Evolutionary conservation across 2,113 vertebrate species (phyloP).

Genomic region (Myocastor coypus): DNA sequence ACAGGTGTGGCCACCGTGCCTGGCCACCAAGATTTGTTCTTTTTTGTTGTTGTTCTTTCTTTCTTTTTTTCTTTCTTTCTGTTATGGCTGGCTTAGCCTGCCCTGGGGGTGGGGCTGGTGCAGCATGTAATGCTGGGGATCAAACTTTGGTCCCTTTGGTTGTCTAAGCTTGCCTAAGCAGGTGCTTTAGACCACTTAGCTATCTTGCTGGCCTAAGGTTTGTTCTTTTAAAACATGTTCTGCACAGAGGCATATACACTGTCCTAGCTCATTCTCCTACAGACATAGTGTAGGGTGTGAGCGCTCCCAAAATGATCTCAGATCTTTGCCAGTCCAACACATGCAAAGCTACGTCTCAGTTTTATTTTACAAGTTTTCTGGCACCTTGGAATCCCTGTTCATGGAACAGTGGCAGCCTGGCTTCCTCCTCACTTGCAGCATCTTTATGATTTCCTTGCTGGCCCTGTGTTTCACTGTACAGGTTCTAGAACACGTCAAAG

Average conservation of each 20-base stretch:
- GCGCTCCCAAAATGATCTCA: neutral
- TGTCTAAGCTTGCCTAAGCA: too few relatives aligned
- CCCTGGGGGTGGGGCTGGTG: too few relatives aligned
- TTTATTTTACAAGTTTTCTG: slow-evolving; percentile 49
- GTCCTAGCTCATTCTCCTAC: neutral
- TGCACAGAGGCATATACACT: neutral
- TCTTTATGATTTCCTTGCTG: neutral
- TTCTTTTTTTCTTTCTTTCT: too few relatives aligned
- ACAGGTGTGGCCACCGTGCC: neutral
- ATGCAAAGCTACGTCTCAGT: neutral
- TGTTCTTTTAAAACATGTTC: neutral
- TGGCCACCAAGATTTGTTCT: neutral
- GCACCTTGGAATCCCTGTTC: neutral
- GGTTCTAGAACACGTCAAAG: slow-evolving; percentile 21
- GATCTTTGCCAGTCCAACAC: neutral
- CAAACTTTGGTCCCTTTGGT: too few relatives aligned
- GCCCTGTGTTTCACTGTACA: neutral
- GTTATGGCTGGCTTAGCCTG: too few relatives aligned
- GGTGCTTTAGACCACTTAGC: too few relatives aligned
- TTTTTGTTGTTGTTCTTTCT: too few relatives aligned
- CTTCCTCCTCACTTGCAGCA: neutral
- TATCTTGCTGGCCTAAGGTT: too few relatives aligned
- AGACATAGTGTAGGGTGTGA: neutral
- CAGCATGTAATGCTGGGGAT: too few relatives aligned
- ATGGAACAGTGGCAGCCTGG: neutral